Evolutionary conservation across 2,113 vertebrate species (phyloP).

Genomic region (Cyprinus carpio): DNA sequence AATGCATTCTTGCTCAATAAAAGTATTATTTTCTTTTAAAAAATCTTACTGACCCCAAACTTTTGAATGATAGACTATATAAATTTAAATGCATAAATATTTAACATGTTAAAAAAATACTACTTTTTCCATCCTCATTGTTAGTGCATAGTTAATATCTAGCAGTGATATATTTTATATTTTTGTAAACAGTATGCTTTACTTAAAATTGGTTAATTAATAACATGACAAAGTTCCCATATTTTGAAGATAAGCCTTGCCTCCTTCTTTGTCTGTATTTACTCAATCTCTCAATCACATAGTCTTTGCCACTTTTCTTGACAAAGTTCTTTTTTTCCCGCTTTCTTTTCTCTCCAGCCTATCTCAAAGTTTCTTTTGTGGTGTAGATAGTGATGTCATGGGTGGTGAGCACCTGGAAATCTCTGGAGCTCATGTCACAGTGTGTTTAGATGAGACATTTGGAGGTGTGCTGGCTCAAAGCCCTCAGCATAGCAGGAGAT

Average conservation of each 20-base stretch:
- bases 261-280: neutral
- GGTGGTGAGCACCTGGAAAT: constrained; percentile 74
- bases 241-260: neutral
- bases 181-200: neutral
- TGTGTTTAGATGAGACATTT: constrained; percentile 59
- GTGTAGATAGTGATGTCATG: constrained; percentile 80
- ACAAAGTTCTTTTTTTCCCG: constrained; percentile 51
- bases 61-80: too few relatives aligned
- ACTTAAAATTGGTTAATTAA: neutral
- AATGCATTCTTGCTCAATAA: too few relatives aligned
- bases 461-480: constrained; percentile 38
- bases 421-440: constrained; percentile 60
- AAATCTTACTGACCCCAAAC: neutral
- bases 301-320: neutral
- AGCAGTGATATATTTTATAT: neutral
- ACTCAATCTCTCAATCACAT: neutral
- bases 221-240: neutral
- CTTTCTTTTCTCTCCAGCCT: constrained; percentile 62
- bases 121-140: neutral
- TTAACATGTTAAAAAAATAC: too few relatives aligned
- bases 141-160: neutral
- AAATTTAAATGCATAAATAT: too few relatives aligned
- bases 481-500: constrained; percentile 47
- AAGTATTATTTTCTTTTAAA: too few relatives aligned
- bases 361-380: constrained; percentile 84